These are phyloP conservation scores for Rhinolophus ferrumequinum DNA, from an alignment of 2,113 vertebrate genomes.

Conservation along the genomic window DNA sequence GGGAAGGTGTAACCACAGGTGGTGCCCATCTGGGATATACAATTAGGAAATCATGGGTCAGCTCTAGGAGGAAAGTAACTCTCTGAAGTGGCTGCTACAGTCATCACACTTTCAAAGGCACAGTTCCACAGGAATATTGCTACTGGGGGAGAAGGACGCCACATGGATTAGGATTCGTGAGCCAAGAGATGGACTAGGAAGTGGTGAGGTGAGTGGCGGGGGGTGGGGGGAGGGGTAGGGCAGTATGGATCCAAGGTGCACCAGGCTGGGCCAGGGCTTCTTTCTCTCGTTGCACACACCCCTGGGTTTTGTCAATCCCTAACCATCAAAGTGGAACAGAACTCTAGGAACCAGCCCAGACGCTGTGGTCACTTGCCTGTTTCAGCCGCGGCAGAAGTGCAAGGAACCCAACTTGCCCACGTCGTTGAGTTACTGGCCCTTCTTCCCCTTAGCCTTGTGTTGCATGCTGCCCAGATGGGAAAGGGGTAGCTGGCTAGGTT, in stretches of 20 bases:
- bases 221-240: no score
- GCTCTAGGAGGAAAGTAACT: neutral
- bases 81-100: slow-evolving; percentile 34
- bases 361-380: neutral
- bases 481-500: neutral
- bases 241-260: neutral
- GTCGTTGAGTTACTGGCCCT: neutral
- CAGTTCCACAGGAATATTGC: neutral
- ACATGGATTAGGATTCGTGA: neutral
- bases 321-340: neutral
- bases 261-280: neutral
- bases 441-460: neutral
- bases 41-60: neutral
- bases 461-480: slow-evolving; percentile 26
- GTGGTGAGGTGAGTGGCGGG: neutral
- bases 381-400: neutral
- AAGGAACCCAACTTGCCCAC: neutral
- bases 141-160: neutral
- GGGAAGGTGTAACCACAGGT: slow-evolving; percentile 55
- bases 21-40: slow-evolving; percentile 66
- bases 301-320: neutral
- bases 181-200: neutral
- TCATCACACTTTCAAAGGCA: neutral
- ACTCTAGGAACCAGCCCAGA: neutral
- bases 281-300: neutral